Base-by-base conservation (phyloP, 2,888 invertebrate species). In the Scaptomyza tumidula region DNA sequence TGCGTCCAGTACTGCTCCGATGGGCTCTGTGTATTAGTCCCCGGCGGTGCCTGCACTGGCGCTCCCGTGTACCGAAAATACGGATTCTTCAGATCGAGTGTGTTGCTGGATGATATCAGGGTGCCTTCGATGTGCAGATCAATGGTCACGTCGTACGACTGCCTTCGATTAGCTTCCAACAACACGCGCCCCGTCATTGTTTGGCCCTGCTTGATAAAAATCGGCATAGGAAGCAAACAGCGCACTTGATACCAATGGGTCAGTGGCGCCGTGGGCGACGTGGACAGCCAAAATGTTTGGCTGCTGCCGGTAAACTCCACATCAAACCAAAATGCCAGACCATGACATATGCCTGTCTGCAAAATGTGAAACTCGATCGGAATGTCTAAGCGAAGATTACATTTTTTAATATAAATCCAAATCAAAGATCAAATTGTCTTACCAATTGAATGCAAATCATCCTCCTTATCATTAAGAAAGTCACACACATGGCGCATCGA, bases 171-270 rank as follows among this genome's bases (percentile, higher is more conserved):
- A 13, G 99, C 98, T 74, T 97, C 93, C 77, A 99, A 94, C 63
- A 97, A 92, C 35, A 98, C 98, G 84, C 96, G 94, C 0, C 99
- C 99, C 0, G 96, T 96, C 57, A 99, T 93, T 9, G 95, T 94
- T 91, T 99, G 98, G 2, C 99, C 99, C 91, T 97, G 97, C 93
- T 98, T 98, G 24, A 97, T 97, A 90, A 99, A 96, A 49, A 99
- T 94, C 1, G 99, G 99, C 80, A 96, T 96, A 90, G 98, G 97
- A 58, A 99, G 92, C 71, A 99, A 94, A 92, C 99, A 99, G 33
- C 99, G 95, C 2, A 99, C 99, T 93, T 99, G 99, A 92, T 99
- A 99, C 99, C 99, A 99, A 92, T 99, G 99, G 31, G 99, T 99
- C 19, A 99, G 93, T 0, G 99, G 98, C 91, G 99, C 99, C 3